A percentile compares a stretch with the other conserved stretches of the same genome.
Evolutionary conservation across 2,797 vertebrate genomes (phyloP).

Genomic region (Phaenicophaeus curvirostris): DNA sequence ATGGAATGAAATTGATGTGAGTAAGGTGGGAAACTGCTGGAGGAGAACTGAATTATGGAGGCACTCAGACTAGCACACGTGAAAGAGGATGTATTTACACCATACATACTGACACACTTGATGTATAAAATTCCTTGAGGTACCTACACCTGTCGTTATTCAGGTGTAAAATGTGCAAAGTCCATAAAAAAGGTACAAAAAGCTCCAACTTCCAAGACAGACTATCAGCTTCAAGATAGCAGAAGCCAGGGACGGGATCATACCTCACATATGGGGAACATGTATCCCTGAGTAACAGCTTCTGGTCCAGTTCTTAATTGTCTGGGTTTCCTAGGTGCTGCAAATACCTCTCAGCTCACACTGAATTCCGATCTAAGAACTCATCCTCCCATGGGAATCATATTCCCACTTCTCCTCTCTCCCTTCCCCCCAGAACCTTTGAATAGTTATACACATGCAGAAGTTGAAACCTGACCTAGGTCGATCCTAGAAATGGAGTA

Average conservation of each 20-base stretch:
- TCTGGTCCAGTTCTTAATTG: not conserved
- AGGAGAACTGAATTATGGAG: not conserved
- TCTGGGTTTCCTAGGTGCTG: not conserved
- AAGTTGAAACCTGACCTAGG: conserved; percentile 22
- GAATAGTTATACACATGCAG: not conserved
- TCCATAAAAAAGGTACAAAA: not conserved
- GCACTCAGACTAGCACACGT: not conserved
- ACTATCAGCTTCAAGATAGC: not conserved
- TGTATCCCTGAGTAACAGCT: not conserved
- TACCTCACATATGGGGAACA: not conserved
- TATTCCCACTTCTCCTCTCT: not conserved
- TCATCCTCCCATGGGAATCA: conserved; percentile 24
- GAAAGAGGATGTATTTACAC: not conserved
- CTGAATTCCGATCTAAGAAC: not conserved
- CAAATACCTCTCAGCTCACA: not conserved
- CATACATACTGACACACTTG: not conserved
- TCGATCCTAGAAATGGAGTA: not conserved
- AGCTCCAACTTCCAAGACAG: not conserved
- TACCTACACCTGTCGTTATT: not conserved
- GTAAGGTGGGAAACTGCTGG: not conserved
- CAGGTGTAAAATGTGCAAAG: not conserved
- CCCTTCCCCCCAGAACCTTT: not conserved
- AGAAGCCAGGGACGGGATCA: not conserved
- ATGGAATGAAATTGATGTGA: not conserved
- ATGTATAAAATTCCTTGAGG: not conserved